Evolutionary conservation across 2,888 invertebrate species (phyloP).

Genomic region (Anarsia innoxiella): DNA sequence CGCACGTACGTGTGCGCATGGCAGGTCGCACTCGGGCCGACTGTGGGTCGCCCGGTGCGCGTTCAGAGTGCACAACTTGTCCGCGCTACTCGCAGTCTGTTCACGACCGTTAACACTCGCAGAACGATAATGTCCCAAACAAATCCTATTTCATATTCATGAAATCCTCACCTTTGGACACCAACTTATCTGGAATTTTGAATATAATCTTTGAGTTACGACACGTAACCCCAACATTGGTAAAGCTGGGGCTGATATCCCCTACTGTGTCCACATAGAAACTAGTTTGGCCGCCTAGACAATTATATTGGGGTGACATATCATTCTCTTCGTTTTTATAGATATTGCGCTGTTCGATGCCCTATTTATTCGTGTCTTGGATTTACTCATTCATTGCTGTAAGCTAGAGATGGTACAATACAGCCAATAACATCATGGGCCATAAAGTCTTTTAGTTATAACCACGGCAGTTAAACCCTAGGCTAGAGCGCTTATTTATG

Average conservation of each 20-base stretch:
- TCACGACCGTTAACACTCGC: slow-evolving; percentile 47
- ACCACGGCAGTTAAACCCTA: too few relatives aligned
- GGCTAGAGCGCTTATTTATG: too few relatives aligned
- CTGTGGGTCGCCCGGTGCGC: slow-evolving; percentile 35
- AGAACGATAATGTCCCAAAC: slow-evolving; percentile 35
- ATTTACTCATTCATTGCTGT: too few relatives aligned
- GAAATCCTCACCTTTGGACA: slow-evolving; percentile 27
- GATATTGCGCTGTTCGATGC: too few relatives aligned
- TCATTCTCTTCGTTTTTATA: too few relatives aligned
- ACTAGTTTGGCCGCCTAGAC: slow-evolving; percentile 37
- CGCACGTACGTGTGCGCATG: slow-evolving; percentile 56
- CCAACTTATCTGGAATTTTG: slow-evolving; percentile 28
- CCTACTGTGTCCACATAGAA: slow-evolving; percentile 24
- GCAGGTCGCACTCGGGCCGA: slow-evolving; percentile 55
- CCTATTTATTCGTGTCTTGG: too few relatives aligned
- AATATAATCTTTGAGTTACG: slow-evolving; percentile 23
- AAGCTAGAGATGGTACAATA: too few relatives aligned
- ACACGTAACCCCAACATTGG: slow-evolving; percentile 11
- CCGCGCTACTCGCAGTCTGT: slow-evolving; percentile 21
- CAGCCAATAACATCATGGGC: too few relatives aligned
- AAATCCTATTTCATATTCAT: slow-evolving; percentile 40
- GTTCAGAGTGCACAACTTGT: slow-evolving; percentile 42
- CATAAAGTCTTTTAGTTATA: too few relatives aligned
- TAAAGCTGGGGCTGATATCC: slow-evolving; percentile 1
- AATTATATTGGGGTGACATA: slow-evolving; percentile 6